Evolutionary conservation across 2,113 vertebrate genomes (phyloP), one percentile per base, ranked within the genome.

Genomic region (Elephantulus edwardii): DNA sequence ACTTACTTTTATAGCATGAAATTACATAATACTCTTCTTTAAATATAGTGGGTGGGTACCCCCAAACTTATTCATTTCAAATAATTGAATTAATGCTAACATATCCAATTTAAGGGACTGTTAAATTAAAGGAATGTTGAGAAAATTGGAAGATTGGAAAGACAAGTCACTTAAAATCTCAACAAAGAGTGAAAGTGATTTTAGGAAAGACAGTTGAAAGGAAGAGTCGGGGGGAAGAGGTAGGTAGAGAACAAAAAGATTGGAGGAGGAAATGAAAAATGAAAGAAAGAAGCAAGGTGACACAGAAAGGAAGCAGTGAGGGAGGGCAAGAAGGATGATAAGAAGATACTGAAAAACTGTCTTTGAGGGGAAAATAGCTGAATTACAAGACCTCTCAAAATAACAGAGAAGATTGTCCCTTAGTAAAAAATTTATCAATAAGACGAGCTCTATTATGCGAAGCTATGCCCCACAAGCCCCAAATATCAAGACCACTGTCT

Each of bases 21-120:
- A 90, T 85, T 75, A 64, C n/a, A 62, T 70, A 76, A 28, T 6
- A 71, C 16, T 75, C 20, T 68, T 72, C 89, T 30, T 83, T 62
- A 78, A 64, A 80, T 76, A 28, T 72, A 50, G 42, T 24, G 54
- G 76, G 17, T 84, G 19, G 17, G 87, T 19, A 50, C 60, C 76
- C 74, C 84, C 8, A 85, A 46, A 77, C 46, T 81, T 38, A 91
- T 83, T 74, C 42, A 77, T 84, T 84, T 70, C 80, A 83, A 78
- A 20, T 88, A 88, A 75, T 44, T 88, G 50, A 80, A 83, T 83
- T 95, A 80, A 89, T 80, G 93, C n/a, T 77, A 81, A 66, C 13
- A 58, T 68, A 68, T 20, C 9, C n/a, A 38, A 68, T 20, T 64
- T 58, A 46, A 70, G 46, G 58, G 30, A 58, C 28, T 72, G 24